Base-by-base conservation (phyloP, 2,113 vertebrate genomes). In the Ctenomys sociabilis region DNA sequence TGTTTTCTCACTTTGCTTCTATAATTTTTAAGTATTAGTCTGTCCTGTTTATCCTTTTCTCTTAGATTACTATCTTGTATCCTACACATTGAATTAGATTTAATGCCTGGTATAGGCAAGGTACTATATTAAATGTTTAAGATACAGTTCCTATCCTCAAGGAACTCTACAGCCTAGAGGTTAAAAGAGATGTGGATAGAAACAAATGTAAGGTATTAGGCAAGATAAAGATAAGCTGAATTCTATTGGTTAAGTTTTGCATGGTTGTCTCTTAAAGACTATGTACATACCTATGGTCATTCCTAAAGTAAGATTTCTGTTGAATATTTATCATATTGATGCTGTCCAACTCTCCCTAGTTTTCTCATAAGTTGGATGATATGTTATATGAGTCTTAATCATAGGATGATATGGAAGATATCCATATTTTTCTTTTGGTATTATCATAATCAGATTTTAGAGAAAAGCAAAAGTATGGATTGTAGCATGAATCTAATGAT, bases 311-410 rank as follows among this genome's bases (percentile, higher is more conserved):
- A 90, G 59, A 91, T 77, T 75, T 91, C 81, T 89, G 57, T 78
- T 82, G 37, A 81, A 35, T 87, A 72, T 68, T 77, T 95, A 66
- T 57, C 52, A 73, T 37, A 64, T 13, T 94, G 14, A 61, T 94
- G 3, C 61, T 87, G 66, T 72, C 37, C 43, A 59, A 30, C 22
- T 97, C 26, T 94, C 26, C 54, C 40, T 87, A 66, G 17, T 59
- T 92, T 87, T 90, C 37, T 83, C 84, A 9, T 90, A 92, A 95
- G 85, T 32, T 85, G 40, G 40, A n/a, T 61, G 61, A 72, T 77
- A 52, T 63, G 87, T 92, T 90, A 35, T 8, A 52, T 72, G 63
- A 86, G 37, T 45, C 3, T 68, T 82, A 73, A 37, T 87, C n/a
- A 49, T 59, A 78, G 52, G 90, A 72, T 66, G 54, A 92, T 72